Base-by-base conservation (phyloP, 2,797 vertebrate genomes). In the Brotula barbata region DNA sequence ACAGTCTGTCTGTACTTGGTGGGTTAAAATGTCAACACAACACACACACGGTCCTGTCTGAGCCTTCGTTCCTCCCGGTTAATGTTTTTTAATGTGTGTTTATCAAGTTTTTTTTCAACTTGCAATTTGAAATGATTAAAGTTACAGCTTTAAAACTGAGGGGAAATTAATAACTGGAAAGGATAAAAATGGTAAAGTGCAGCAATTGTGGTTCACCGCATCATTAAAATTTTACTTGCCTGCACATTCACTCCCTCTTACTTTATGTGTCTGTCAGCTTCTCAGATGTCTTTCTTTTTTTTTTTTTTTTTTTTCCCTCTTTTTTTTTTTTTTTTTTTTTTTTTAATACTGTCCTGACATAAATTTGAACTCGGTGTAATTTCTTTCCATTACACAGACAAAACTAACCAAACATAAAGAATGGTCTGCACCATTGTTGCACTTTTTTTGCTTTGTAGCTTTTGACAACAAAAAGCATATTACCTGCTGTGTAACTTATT, bases 401-500 rank as follows among this genome's bases (percentile, higher is more conserved):
- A 85, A 81, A 88, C 83, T 88, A 88, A 90, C 87, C 85, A 90
- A 90, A 90, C 88, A 79, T 85, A 86, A 87, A 88, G 81, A 82
- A 85, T 89, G 86, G 81, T 90, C 90, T 92, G 91, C 91, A 93
- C 89, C 91, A 87, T 90, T 88, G 87, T 91, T 92, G 91, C 91
- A 93, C 92, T 92, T 92, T 92, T 86, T 86, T 89, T 59, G 81
- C 85, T 88, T 90, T 78, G 80, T 90, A 86, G 85, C 86, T 88
- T 89, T 90, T 84, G 85, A 87, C 87, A 82, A 85, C 72, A 82
- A 88, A 77, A 85, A 84, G 84, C 83, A 80, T 89, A 85, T 82
- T 92, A 89, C 86, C 89, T 92, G 88, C 91, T 90, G 86, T 90
- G 87, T 90, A 92, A 92, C 85, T 90, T 92, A 92, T 92, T 92